Conservation (phyloP, 2,888 invertebrate genomes). For the Diplazon laetatorius region DNA sequence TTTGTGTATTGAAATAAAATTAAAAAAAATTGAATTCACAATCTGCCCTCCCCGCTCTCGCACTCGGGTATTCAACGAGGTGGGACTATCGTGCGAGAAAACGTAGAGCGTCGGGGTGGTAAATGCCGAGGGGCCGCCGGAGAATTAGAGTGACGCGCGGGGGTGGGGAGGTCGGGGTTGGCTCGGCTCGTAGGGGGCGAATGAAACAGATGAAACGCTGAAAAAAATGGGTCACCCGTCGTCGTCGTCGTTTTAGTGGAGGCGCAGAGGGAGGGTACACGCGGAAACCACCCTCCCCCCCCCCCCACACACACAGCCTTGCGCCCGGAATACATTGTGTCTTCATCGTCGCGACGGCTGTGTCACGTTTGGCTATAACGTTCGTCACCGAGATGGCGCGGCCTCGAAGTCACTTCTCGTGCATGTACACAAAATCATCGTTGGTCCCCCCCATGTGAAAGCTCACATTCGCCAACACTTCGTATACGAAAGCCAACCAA, state of each 20-base stretch:
- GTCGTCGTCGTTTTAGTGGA: conserved; percentile 39
- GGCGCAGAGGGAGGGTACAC: conserved; percentile 20
- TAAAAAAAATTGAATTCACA: too few relatives aligned
- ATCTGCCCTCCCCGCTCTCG: conserved; percentile 33
- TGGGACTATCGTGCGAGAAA: conserved; percentile 52
- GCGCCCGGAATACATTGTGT: conserved; percentile 2
- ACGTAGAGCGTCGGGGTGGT: neutral
- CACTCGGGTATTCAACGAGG: conserved; percentile 53
- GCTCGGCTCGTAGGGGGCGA: conserved; percentile 57
- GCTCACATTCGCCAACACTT: conserved; percentile 36
- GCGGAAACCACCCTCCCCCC: too few relatives aligned
- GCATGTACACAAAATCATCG: conserved; percentile 35
- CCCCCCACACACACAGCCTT: too few relatives aligned
- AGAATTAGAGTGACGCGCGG: conserved; percentile 46
- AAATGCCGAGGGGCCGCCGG: conserved; percentile 20
- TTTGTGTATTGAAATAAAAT: too few relatives aligned
- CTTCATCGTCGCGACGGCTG: conserved; percentile 2
- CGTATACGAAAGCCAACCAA: conserved; percentile 24
- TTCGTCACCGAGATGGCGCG: conserved; percentile 1
- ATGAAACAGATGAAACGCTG: conserved; percentile 72
- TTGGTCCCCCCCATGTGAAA: conserved; percentile 52
- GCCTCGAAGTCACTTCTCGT: conserved; percentile 2
- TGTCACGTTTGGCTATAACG: neutral
- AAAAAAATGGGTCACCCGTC: conserved; percentile 30
- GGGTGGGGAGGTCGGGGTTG: conserved; percentile 19